phyloP scores from a whole-genome alignment of 1,140 invertebrate species.

The Drosophila simulans region DNA sequence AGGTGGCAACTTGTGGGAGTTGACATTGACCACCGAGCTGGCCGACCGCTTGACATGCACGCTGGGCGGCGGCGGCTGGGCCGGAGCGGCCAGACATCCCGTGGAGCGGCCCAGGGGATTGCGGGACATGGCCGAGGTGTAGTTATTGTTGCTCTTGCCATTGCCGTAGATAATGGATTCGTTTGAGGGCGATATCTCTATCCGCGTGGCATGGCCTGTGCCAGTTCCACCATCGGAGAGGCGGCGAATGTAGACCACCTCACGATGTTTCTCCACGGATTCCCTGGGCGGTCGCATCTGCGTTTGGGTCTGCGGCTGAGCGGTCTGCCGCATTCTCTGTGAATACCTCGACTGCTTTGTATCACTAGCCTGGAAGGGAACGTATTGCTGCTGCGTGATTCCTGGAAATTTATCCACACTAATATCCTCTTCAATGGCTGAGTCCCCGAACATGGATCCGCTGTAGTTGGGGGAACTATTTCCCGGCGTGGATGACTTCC shows the following conservation, averaged over 20 bases:
- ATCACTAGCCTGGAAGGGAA: constrained; percentile 74
- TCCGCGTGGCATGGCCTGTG: constrained; percentile 66
- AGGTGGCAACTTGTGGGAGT: constrained; percentile 69
- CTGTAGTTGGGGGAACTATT: constrained; percentile 84
- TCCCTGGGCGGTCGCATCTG: constrained; percentile 29
- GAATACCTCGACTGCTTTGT: constrained; percentile 72
- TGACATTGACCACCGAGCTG: constrained; percentile 73
- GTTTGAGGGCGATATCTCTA: constrained; percentile 81
- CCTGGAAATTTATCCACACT: constrained; percentile 84
- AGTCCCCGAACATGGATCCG: constrained; percentile 84
- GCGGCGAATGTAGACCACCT: constrained; percentile 77
- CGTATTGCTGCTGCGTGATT: constrained; percentile 72
- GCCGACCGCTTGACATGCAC: constrained; percentile 70
- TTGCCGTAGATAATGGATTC: constrained; percentile 80
- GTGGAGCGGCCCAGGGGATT: constrained; percentile 76
- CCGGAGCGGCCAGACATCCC: constrained; percentile 55
- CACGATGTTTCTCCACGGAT: constrained; percentile 73
- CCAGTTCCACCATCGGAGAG: constrained; percentile 75
- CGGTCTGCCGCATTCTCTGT: constrained; percentile 61
- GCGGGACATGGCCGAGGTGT: constrained; percentile 54
- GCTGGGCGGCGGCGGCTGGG: constrained; percentile 34
- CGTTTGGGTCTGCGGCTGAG: constrained; percentile 62
- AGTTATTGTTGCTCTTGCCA: constrained; percentile 37
- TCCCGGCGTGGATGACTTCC: constrained; percentile 83
- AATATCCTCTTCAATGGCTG: constrained; percentile 84